phyloP scores from a whole-genome alignment of 2,113 vertebrate genomes.

The Paralichthys olivaceus region DNA sequence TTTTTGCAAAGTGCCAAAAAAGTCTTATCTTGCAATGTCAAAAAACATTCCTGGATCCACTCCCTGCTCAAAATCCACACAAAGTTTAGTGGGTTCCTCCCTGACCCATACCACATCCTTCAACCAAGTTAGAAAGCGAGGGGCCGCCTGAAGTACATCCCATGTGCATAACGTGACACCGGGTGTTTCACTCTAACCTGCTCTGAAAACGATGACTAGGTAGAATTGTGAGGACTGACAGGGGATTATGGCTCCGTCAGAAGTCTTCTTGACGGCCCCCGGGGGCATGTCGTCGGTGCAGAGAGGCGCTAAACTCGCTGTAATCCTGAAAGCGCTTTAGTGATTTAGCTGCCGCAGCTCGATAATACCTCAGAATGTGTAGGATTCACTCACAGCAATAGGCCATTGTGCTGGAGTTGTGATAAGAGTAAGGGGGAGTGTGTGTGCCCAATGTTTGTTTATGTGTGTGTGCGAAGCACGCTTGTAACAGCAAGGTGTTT shows the following conservation, averaged over 20 bases:
- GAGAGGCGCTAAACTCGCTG: slow-evolving; percentile 16
- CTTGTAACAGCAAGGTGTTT: not conserved
- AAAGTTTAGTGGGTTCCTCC: no score
- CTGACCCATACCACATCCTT: no score
- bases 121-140: no score
- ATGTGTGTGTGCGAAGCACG: slow-evolving; percentile 6
- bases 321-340: slow-evolving; percentile 62
- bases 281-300: not conserved
- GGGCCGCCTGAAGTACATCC: not conserved
- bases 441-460: slow-evolving; percentile 25
- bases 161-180: not conserved
- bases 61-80: no score
- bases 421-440: slow-evolving; percentile 27
- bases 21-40: no score
- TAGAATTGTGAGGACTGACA: not conserved
- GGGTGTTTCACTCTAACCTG: not conserved
- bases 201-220: not conserved
- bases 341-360: slow-evolving; percentile 81
- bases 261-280: slow-evolving; percentile 11
- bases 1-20: no score
- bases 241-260: slow-evolving; percentile 14
- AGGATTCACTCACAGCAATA: slow-evolving; percentile 38
- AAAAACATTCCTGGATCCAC: no score
- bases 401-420: slow-evolving; percentile 53
- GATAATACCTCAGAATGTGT: slow-evolving; percentile 85